phyloP scores from a whole-genome alignment of 1,140 invertebrate genomes.

The Leptinotarsa undecemlineata region DNA sequence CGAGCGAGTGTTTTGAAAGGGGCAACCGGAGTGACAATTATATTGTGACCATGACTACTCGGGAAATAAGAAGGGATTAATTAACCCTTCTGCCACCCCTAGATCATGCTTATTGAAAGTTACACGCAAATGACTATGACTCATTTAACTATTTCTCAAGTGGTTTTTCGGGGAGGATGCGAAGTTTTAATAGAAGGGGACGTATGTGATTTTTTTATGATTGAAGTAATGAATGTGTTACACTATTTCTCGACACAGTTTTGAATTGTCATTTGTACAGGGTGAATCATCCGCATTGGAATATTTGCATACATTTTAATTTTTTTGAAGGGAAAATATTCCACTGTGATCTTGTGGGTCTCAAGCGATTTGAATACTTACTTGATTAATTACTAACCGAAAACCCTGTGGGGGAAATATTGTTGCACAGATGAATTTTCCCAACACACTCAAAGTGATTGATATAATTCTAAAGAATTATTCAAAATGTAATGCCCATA shows the following conservation, averaged over 20 bases:
- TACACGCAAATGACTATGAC: slow-evolving; percentile 51
- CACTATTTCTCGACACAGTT: not conserved
- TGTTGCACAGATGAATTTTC: no score
- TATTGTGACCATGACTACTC: slow-evolving; percentile 50
- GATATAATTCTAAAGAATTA: no score
- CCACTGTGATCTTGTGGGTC: no score
- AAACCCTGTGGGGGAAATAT: no score
- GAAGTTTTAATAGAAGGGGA: slow-evolving; percentile 20
- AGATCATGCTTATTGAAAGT: slow-evolving; percentile 50
- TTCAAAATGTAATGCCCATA: no score
- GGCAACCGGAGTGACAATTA: slow-evolving; percentile 42
- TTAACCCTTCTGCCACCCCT: slow-evolving; percentile 47
- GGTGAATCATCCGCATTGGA: not conserved
- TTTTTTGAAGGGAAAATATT: no score
- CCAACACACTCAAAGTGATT: no score
- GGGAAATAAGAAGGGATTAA: slow-evolving; percentile 46
- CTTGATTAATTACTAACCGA: no score
- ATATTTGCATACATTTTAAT: no score
- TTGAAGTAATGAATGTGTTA: slow-evolving; percentile 17
- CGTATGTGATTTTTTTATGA: not conserved
- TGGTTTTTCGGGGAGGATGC: slow-evolving; percentile 33
- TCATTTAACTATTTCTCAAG: slow-evolving; percentile 47
- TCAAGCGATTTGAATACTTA: no score
- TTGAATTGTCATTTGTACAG: not conserved
- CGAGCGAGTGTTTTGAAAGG: slow-evolving; percentile 22